A percentile compares a stretch with the other conserved stretches of the same genome.
Conservation (phyloP, 2,797 vertebrate genomes). For the Tokudaia tokunoshimensis region DNA sequence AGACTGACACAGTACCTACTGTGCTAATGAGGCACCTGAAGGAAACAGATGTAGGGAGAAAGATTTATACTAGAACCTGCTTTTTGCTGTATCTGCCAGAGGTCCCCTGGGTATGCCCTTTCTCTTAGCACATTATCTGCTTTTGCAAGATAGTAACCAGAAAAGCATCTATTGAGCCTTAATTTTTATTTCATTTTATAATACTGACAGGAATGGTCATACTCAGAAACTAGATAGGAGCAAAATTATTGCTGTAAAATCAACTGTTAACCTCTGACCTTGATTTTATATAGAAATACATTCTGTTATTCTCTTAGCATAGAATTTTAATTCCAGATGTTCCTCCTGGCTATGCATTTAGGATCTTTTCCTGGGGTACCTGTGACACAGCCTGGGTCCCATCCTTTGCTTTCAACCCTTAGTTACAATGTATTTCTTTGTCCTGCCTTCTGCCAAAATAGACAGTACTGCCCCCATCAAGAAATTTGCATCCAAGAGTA, state of each 20-base stretch:
- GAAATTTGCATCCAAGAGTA: background rate
- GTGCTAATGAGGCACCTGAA: background rate
- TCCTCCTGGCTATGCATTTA: background rate
- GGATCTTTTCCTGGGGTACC: background rate
- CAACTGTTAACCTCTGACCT: background rate
- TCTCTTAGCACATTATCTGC: slow-evolving; percentile 18
- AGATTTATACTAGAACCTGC: background rate
- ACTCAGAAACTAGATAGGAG: background rate
- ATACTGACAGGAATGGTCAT: background rate
- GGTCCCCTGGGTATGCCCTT: background rate
- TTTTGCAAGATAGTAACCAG: slow-evolving; percentile 15
- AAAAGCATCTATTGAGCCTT: background rate
- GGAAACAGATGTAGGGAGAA: slow-evolving; percentile 27
- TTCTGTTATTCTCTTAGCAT: slow-evolving; percentile 16
- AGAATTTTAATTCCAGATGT: slow-evolving; percentile 39
- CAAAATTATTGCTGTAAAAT: background rate
- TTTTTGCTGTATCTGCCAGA: slow-evolving; percentile 39
- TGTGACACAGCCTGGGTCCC: background rate
- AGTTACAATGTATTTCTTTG: background rate
- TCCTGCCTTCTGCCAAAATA: background rate
- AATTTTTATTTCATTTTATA: slow-evolving; percentile 41
- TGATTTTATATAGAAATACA: background rate
- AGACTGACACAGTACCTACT: background rate
- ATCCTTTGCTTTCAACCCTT: background rate
- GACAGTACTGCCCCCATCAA: background rate